Percentiles rank a stretch among this genome's conserved stretches.
These are phyloP conservation scores for Cryptops parisi DNA, from an alignment of 2,888 invertebrate species.

Conservation along the genomic window DNA sequence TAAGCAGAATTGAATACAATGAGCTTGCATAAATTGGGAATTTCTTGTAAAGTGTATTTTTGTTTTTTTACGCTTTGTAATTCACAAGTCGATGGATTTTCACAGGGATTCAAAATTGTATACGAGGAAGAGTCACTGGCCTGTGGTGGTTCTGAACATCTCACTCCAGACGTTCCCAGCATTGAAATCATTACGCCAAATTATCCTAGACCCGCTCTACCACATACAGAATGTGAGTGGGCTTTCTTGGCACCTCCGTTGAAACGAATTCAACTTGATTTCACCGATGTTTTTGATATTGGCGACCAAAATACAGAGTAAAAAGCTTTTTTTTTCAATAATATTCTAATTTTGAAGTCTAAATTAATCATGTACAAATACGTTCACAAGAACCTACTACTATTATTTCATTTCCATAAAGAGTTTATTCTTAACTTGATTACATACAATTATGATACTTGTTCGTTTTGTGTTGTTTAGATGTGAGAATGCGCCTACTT, in stretches of 20 bases:
- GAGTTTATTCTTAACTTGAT: too few relatives aligned
- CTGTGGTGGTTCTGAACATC: constrained; percentile 49
- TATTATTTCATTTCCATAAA: too few relatives aligned
- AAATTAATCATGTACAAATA: too few relatives aligned
- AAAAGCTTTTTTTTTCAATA: neutral
- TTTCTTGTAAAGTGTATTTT: neutral
- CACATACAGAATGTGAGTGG: constrained; percentile 74
- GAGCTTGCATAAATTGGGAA: neutral
- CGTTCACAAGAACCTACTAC: too few relatives aligned
- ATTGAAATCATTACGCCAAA: constrained; percentile 56
- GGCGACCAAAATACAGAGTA: too few relatives aligned
- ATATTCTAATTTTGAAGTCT: neutral
- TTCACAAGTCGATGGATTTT: neutral
- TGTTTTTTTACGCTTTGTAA: neutral
- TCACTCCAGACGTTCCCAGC: constrained; percentile 37
- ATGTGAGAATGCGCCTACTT: constrained; percentile 44
- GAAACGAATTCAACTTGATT: constrained; percentile 58
- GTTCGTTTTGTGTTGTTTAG: neutral
- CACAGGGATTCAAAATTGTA: constrained; percentile 36
- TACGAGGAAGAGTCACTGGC: constrained; percentile 47
- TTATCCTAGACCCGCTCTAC: constrained; percentile 61
- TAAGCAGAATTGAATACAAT: too few relatives aligned
- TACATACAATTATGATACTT: neutral
- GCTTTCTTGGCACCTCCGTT: constrained; percentile 54
- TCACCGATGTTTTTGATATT: constrained; percentile 58